These are phyloP conservation scores for Lithophane leautieri DNA, from an alignment of 2,888 invertebrate species.

Conservation along the genomic window DNA sequence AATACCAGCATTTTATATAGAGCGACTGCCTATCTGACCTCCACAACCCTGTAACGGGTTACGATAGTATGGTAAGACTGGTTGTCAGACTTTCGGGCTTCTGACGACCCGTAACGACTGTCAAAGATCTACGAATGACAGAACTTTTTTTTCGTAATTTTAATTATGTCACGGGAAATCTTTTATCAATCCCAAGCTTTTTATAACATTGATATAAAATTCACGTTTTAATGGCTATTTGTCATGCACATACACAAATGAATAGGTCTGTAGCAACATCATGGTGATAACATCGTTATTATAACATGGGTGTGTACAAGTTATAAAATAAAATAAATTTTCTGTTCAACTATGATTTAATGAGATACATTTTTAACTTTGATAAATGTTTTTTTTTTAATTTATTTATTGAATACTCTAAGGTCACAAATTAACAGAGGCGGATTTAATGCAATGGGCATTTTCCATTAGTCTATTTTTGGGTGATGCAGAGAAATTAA, in stretches of 20 bases:
- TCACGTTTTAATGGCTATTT: conserved; percentile 17
- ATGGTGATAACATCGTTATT: conserved; percentile 13
- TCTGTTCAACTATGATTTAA: not conserved
- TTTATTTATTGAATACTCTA: not conserved
- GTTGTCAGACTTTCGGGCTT: no score
- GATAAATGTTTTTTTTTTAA: not conserved
- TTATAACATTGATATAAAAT: conserved; percentile 36
- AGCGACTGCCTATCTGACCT: no score
- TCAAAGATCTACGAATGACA: no score
- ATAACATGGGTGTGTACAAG: not conserved
- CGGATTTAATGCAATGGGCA: not conserved
- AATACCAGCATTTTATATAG: no score
- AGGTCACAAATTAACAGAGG: not conserved
- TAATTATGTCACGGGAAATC: not conserved
- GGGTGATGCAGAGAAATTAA: not conserved
- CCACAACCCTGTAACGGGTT: no score
- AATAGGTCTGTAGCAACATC: not conserved
- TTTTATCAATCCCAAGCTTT: conserved; percentile 17
- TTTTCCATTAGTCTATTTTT: not conserved
- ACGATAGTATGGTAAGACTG: no score
- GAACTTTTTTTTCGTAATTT: no score
- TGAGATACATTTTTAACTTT: not conserved
- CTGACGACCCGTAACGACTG: no score
- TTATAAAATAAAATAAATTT: not conserved
- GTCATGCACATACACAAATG: conserved; percentile 29